Conservation (phyloP, 53 echinoderm and acorn worm species). For the Holothuria scabra region DNA sequence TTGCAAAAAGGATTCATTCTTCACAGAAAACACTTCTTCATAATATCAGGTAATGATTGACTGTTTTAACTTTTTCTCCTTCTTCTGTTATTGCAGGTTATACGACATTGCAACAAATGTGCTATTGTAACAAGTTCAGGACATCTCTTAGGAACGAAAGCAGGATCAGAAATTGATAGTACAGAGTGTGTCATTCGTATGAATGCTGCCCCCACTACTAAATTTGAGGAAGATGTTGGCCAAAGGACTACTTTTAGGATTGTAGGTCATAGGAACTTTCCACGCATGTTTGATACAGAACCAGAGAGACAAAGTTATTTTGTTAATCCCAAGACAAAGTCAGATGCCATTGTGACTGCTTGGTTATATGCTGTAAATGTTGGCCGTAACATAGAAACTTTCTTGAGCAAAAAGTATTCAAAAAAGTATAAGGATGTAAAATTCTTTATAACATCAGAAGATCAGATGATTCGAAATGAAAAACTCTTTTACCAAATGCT, state of each 20-base stretch:
- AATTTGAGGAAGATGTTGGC: conserved; percentile 75
- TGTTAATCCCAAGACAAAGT: conserved; percentile 58
- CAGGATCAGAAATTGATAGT: conserved; percentile 74
- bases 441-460: conserved; percentile 71
- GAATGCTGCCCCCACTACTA: conserved; percentile 89
- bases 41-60: too few relatives aligned
- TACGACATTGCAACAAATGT: conserved; percentile 64
- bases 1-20: too few relatives aligned
- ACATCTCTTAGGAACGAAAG: conserved; percentile 79
- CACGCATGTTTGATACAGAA: conserved; percentile 85
- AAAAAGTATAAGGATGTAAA: conserved; percentile 55
- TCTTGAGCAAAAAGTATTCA: conserved; percentile 57
- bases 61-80: too few relatives aligned
- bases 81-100: conserved; percentile 11
- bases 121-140: conserved; percentile 95
- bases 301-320: conserved; percentile 61
- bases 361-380: conserved; percentile 81
- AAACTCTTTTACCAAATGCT: conserved; percentile 75
- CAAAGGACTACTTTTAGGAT: conserved; percentile 85
- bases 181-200: conserved; percentile 90
- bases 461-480: conserved; percentile 73
- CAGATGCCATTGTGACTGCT: conserved; percentile 66
- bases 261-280: conserved; percentile 90
- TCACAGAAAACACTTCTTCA: too few relatives aligned
- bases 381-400: conserved; percentile 60